Percentiles rank a stretch among this genome's conserved stretches.
Evolutionary conservation across 2,888 invertebrate species (phyloP).

Genomic region (Rhodophaea formosa): DNA sequence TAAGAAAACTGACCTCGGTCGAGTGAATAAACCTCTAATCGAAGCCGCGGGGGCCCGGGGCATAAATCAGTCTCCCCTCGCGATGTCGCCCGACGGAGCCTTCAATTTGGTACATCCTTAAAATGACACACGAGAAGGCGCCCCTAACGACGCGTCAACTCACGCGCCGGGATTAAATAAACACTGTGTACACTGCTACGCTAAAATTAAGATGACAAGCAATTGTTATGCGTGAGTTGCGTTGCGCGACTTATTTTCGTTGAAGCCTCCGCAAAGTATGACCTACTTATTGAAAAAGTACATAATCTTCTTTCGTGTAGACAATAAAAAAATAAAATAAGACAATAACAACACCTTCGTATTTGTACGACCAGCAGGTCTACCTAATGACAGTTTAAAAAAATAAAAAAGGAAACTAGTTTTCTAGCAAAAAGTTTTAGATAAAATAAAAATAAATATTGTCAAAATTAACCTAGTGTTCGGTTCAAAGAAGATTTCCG

Average conservation of each 20-base stretch:
- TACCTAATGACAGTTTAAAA: too few species aligned
- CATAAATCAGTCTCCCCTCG: conserved; percentile 79
- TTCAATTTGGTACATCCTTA: conserved; percentile 82
- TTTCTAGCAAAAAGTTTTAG: too few species aligned
- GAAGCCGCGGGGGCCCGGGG: conserved; percentile 57
- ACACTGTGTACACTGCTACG: conserved; percentile 40
- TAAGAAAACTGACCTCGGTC: conserved; percentile 76
- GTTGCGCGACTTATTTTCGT: neutral
- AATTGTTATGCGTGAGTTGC: conserved; percentile 7
- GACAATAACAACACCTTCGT: too few species aligned
- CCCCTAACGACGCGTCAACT: conserved; percentile 73
- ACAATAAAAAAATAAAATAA: too few species aligned
- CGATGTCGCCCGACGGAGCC: conserved; percentile 74
- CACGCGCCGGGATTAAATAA: conserved; percentile 54
- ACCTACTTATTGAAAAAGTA: too few species aligned
- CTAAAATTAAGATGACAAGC: neutral
- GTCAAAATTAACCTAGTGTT: too few species aligned
- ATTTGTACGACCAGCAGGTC: too few species aligned
- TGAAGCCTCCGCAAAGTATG: neutral
- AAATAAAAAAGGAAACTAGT: too few species aligned
- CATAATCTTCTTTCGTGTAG: too few species aligned
- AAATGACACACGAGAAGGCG: conserved; percentile 79
- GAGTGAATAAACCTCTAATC: conserved; percentile 76
- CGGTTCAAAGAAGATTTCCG: too few species aligned
- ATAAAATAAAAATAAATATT: too few species aligned